Evolutionary conservation across 2,888 invertebrate genomes (phyloP).

Genomic region (Sphinx pinastri): DNA sequence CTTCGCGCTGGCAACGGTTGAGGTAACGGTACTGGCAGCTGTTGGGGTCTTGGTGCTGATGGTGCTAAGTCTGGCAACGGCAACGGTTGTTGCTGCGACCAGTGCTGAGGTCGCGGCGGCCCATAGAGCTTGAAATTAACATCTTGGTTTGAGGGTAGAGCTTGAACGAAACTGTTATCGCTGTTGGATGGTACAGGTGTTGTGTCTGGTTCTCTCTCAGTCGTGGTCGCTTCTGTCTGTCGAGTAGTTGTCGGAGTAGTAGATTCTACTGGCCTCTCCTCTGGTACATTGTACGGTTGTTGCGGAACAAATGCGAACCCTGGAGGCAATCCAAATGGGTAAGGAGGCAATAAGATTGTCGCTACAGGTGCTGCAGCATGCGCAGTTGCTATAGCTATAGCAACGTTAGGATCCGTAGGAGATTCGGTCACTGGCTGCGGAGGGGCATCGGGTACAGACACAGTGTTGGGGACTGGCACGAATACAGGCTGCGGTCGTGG

Average conservation of each 20-base stretch:
- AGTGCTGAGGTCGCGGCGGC: constrained; percentile 46
- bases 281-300: constrained; percentile 51
- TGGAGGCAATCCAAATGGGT: constrained; percentile 72
- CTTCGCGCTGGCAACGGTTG: constrained; percentile 28
- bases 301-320: constrained; percentile 62
- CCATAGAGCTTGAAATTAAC: constrained; percentile 63
- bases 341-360: constrained; percentile 73
- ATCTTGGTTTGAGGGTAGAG: constrained; percentile 66
- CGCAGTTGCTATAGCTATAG: constrained; percentile 75
- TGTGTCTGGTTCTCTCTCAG: constrained; percentile 49
- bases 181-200: constrained; percentile 64
- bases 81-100: constrained; percentile 34
- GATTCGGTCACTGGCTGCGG: constrained; percentile 39
- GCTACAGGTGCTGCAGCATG: constrained; percentile 76
- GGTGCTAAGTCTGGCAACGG: constrained; percentile 29
- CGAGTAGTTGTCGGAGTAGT: constrained; percentile 59
- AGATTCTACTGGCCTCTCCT: constrained; percentile 56
- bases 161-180: constrained; percentile 68
- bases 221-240: constrained; percentile 34
- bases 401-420: constrained; percentile 61
- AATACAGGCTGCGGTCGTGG: constrained; percentile 43
- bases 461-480: constrained; percentile 35
- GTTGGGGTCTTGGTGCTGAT: constrained; percentile 31
- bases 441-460: constrained; percentile 38
- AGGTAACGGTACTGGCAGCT: constrained; percentile 15